These are phyloP conservation scores for Epirrhoe alternata DNA, from an alignment of 2,888 invertebrate genomes.

Conservation along the genomic window DNA sequence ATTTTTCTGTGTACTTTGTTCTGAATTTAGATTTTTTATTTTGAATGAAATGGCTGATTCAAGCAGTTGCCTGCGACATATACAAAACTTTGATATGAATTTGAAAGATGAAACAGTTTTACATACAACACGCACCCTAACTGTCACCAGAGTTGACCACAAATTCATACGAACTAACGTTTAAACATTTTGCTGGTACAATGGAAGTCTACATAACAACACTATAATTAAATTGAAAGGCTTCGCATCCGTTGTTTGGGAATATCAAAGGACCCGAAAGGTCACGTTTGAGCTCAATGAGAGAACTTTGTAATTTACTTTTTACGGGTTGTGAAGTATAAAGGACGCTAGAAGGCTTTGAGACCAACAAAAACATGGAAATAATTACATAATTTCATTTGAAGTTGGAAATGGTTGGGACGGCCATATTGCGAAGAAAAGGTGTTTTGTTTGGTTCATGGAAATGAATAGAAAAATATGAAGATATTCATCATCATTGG, in stretches of 20 bases:
- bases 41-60: too few relatives aligned
- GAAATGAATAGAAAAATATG: neutral
- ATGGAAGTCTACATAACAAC: slow-evolving; percentile 3
- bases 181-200: neutral
- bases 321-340: slow-evolving; percentile 8
- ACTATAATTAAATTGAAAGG: slow-evolving; percentile 20
- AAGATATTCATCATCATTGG: too few relatives aligned
- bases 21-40: too few relatives aligned
- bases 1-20: too few relatives aligned
- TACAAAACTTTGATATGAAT: too few relatives aligned
- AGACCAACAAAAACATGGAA: slow-evolving; percentile 1
- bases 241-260: slow-evolving; percentile 11
- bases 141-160: too few relatives aligned
- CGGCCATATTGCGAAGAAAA: neutral
- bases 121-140: too few relatives aligned
- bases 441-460: neutral
- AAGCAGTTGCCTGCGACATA: too few relatives aligned
- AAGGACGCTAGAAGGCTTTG: slow-evolving; percentile 7
- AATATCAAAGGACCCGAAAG: slow-evolving; percentile 22
- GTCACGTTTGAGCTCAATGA: slow-evolving; percentile 19
- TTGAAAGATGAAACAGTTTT: too few relatives aligned
- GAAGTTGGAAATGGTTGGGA: neutral
- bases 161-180: neutral
- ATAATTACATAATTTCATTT: slow-evolving; percentile 1
- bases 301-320: slow-evolving; percentile 16